phyloP scores from a whole-genome alignment of 1,140 invertebrate species.

The Aphidius ervi region DNA sequence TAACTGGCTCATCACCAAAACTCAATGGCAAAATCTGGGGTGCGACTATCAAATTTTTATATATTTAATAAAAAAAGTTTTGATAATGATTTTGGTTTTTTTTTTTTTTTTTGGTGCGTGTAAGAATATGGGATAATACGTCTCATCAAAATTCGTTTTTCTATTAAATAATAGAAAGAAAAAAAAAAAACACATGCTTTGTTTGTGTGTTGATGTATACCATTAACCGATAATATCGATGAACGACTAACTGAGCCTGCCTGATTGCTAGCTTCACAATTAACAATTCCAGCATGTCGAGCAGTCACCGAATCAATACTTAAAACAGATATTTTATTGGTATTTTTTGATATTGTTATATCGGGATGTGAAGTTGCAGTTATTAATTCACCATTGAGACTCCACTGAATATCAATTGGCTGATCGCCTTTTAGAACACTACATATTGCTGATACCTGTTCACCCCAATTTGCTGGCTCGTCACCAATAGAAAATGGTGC shows the following conservation, averaged over 20 bases:
- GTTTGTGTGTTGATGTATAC: slow-evolving; percentile 49
- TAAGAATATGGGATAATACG: slow-evolving; percentile 34
- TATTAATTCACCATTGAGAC: slow-evolving; percentile 64
- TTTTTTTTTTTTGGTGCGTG: too few relatives aligned
- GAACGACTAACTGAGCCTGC: slow-evolving; percentile 58
- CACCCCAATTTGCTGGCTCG: slow-evolving; percentile 57
- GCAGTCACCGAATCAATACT: slow-evolving; percentile 58
- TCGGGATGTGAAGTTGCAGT: slow-evolving; percentile 57
- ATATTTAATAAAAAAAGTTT: too few relatives aligned
- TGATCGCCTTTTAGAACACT: slow-evolving; percentile 58
- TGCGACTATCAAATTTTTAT: slow-evolving; percentile 47
- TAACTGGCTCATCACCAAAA: slow-evolving; percentile 55
- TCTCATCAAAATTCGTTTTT: slow-evolving; percentile 25
- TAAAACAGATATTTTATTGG: slow-evolving; percentile 67
- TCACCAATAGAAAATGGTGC: slow-evolving; percentile 62
- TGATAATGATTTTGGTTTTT: too few relatives aligned
- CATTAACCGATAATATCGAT: slow-evolving; percentile 58
- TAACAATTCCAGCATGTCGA: slow-evolving; percentile 57
- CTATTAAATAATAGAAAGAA: slow-evolving; percentile 22
- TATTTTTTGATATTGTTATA: slow-evolving; percentile 65
- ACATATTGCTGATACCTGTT: slow-evolving; percentile 59
- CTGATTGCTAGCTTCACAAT: slow-evolving; percentile 57
- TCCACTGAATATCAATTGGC: slow-evolving; percentile 54
- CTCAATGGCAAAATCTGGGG: slow-evolving; percentile 60
- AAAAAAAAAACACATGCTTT: slow-evolving; percentile 7